A percentile compares a stretch with the other conserved stretches of the same genome.
Evolutionary conservation across 2,888 invertebrate species (phyloP).

Genomic region (Nephrocerus scutellatus): DNA sequence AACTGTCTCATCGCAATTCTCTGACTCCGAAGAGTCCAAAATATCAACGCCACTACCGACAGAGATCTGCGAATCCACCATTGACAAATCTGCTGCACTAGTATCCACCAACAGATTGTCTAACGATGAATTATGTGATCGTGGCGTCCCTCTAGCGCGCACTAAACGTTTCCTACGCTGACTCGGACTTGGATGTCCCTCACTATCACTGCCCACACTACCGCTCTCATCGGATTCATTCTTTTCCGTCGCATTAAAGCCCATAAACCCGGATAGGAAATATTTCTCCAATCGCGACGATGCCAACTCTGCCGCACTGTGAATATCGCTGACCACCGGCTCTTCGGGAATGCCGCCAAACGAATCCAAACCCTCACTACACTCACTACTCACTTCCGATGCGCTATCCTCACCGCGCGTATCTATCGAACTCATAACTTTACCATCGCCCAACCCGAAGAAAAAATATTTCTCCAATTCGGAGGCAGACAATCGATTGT

Average conservation of each 20-base stretch:
- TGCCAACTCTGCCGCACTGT: conserved; percentile 67
- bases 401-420: conserved; percentile 55
- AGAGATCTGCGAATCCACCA: conserved; percentile 33
- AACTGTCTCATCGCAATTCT: conserved; percentile 56
- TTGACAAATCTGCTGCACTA: not conserved
- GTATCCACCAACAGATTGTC: conserved; percentile 62
- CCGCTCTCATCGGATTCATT: conserved; percentile 69
- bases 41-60: conserved; percentile 52
- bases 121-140: conserved; percentile 74
- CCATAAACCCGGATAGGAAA: conserved; percentile 79
- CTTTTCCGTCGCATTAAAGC: conserved; percentile 63
- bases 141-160: conserved; percentile 72
- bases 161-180: conserved; percentile 75
- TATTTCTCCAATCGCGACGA: conserved; percentile 84
- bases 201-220: conserved; percentile 85
- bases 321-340: conserved; percentile 47
- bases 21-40: conserved; percentile 62
- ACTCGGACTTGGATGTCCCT: conserved; percentile 80
- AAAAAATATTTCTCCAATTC: conserved; percentile 88
- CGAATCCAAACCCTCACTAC: conserved; percentile 75
- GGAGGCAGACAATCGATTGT: conserved; percentile 66
- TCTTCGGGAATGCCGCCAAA: conserved; percentile 53
- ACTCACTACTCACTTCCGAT: conserved; percentile 79
- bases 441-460: conserved; percentile 72
- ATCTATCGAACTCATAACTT: conserved; percentile 45